Percentiles rank a stretch among this genome's conserved stretches.
phyloP scores from a whole-genome alignment of 2,113 vertebrate genomes.

The Microtus ochrogaster region DNA sequence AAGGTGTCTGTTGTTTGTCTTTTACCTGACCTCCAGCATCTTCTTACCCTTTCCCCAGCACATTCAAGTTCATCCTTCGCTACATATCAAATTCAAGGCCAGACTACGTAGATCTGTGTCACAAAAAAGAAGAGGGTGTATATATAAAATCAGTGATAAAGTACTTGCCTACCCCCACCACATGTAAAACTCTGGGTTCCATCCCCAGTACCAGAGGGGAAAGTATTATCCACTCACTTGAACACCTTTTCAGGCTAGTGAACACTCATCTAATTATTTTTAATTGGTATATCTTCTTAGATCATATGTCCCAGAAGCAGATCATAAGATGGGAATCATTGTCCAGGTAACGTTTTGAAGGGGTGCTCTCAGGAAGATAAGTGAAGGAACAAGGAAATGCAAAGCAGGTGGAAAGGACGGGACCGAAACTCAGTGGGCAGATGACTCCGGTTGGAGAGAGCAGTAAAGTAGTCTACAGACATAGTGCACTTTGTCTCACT shows the following conservation, averaged over 20 bases:
- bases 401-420: background rate
- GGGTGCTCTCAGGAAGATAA: background rate
- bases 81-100: background rate
- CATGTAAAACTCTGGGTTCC: background rate
- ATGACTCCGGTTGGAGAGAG: background rate
- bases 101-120: background rate
- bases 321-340: background rate
- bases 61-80: background rate
- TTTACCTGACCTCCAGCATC: no score
- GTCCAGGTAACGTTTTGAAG: background rate
- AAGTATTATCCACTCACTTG: background rate
- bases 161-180: background rate
- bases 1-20: no score
- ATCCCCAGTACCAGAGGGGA: background rate
- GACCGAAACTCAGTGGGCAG: background rate
- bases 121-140: background rate
- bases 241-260: background rate
- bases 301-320: background rate
- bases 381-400: background rate
- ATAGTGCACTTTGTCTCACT: background rate
- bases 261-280: background rate
- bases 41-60: no score
- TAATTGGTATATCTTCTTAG: background rate
- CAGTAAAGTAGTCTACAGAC: background rate
- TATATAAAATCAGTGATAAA: background rate